phyloP scores from a whole-genome alignment of 2,888 invertebrate species.

The Tryphoninae sp. region DNA sequence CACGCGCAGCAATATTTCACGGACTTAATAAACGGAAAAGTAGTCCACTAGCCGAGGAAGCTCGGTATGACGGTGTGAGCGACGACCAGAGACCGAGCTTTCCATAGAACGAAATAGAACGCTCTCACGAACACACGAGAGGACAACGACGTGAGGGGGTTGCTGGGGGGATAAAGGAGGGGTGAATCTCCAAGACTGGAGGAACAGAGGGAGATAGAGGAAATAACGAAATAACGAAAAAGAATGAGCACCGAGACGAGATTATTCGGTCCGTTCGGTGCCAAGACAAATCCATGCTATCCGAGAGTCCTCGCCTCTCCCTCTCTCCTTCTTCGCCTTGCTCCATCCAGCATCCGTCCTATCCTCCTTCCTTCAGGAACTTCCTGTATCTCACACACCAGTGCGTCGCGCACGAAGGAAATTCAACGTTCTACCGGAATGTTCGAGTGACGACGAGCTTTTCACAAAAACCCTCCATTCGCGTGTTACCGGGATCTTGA shows the following conservation, averaged over 20 bases:
- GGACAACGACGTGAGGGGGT: constrained; percentile 24
- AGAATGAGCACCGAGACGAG: constrained; percentile 59
- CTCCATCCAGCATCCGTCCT: neutral
- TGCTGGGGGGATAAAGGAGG: constrained; percentile 49
- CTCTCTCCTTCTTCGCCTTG: constrained; percentile 12
- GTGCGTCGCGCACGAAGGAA: constrained; percentile 43
- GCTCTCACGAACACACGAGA: constrained; percentile 40
- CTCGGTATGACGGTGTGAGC: constrained; percentile 41
- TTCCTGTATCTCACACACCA: constrained; percentile 54
- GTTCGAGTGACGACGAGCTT: constrained; percentile 35
- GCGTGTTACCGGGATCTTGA: too few relatives aligned
- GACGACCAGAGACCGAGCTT: constrained; percentile 31
- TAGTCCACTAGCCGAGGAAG: constrained; percentile 68
- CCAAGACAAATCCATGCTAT: constrained; percentile 62
- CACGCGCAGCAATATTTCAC: constrained; percentile 69
- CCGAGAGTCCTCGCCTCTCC: constrained; percentile 1
- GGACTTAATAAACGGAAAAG: constrained; percentile 71
- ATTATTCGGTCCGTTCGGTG: constrained; percentile 66
- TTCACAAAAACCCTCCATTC: constrained; percentile 2
- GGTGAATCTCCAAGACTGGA: constrained; percentile 51
- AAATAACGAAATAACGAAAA: constrained; percentile 64
- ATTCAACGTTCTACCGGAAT: constrained; percentile 19
- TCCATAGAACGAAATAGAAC: constrained; percentile 23
- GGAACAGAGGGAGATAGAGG: constrained; percentile 13
- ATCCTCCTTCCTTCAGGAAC: constrained; percentile 27